Evolutionary conservation across 1,140 invertebrate genomes (phyloP), one percentile per base, ranked within the genome.

Genomic region (Adelges cooleyi): DNA sequence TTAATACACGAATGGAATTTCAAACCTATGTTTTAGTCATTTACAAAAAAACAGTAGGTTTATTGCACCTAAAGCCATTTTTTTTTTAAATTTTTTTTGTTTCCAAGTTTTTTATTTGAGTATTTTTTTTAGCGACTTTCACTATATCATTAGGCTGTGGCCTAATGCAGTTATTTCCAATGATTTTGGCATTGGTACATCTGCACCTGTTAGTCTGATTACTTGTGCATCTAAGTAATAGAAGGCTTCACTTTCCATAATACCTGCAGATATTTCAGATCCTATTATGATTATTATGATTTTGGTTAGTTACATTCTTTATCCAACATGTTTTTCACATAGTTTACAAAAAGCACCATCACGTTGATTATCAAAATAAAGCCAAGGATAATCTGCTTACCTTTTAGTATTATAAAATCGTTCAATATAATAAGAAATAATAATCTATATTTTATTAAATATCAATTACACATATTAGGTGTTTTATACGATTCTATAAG

Each of bases 211-310:
- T n/a, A 98, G 84, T 68, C 95, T 82, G 72, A 92, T 81, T 13
- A 91, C 84, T 13, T 96, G 97, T 40, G 96, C 89, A 77, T 99
- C 97, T 59, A 99, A 78, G 75, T 97, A 91, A 77, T 92, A 97
- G 78, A 99, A 99, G 2, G 86, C 84, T 70, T 92, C 83, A 74
- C 92, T 90, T 80, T 99, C 97, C 80, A 93, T 90, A 67, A 99
- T 85, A 72, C 86, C 82, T 1, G 95, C 94, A 71, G 86, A 85
- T 70, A 99, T 89, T 80, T 99, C 97, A 56, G 97, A 82, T 33
- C 96, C 95, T 69, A 99, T 86, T 65, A n/a, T n/a, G n/a, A n/a
- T n/a, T n/a, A n/a, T n/a, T n/a, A n/a, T n/a, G n/a, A n/a, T n/a
- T n/a, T n/a, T n/a, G n/a, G n/a, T n/a, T n/a, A n/a, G n/a, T n/a